phyloP scores from a whole-genome alignment of 2,113 vertebrate species.

The Megalops atlanticus region DNA sequence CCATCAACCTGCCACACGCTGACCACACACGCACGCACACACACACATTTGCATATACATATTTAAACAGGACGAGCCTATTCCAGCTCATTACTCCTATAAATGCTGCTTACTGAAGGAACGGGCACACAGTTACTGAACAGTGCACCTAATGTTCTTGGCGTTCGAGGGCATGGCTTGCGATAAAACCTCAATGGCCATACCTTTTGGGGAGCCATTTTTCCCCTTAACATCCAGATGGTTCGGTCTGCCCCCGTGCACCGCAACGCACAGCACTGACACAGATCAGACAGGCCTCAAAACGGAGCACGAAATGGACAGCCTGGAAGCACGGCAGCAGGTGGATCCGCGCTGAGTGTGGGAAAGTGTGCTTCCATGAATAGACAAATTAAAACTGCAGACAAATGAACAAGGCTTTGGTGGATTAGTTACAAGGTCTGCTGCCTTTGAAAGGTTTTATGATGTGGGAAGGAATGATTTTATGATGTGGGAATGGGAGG shows the following conservation, averaged over 20 bases:
- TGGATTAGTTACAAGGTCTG: background rate
- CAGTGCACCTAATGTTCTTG: too few relatives aligned
- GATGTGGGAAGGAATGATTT: background rate
- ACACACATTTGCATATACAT: slow-evolving; percentile 13
- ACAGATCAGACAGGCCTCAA: too few relatives aligned
- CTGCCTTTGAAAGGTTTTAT: background rate
- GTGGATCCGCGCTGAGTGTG: background rate
- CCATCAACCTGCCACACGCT: background rate
- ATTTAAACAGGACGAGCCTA: slow-evolving; percentile 10
- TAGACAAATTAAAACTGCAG: background rate
- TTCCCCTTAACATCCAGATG: background rate
- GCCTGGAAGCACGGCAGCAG: background rate
- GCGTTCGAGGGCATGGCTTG: too few relatives aligned
- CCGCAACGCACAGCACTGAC: background rate
- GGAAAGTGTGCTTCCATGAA: background rate
- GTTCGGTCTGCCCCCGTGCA: too few relatives aligned
- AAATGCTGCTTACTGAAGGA: too few relatives aligned
- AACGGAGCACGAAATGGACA: too few relatives aligned
- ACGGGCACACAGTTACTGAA: too few relatives aligned
- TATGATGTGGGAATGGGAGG: background rate
- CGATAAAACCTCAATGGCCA: too few relatives aligned
- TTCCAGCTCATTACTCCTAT: background rate
- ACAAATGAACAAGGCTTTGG: background rate
- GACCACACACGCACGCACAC: slow-evolving; percentile 5
- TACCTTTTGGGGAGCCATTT: background rate